phyloP scores from a whole-genome alignment of 2,888 invertebrate species.

The Lasioglossum malachurum region DNA sequence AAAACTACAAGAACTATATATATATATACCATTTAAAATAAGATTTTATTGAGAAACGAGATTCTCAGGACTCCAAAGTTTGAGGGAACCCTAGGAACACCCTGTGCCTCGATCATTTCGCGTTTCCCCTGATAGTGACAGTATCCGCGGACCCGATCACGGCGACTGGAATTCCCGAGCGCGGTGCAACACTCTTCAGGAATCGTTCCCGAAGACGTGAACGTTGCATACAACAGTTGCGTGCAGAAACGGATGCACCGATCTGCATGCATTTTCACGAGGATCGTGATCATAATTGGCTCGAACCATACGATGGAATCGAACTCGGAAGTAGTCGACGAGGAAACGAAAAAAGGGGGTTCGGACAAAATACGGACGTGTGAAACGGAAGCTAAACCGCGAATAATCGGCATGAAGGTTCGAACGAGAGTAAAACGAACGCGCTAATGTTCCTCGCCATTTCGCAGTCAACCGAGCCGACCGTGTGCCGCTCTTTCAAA shows the following conservation, averaged over 20 bases:
- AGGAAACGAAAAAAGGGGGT: conserved; percentile 6
- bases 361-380: not conserved
- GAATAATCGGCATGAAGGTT: not conserved
- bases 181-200: conserved; percentile 4
- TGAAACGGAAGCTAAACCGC: conserved; percentile 18
- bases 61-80: not conserved
- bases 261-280: conserved; percentile 51
- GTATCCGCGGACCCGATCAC: not conserved
- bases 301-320: conserved; percentile 61
- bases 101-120: not conserved
- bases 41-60: no score
- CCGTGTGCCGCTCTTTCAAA: not conserved
- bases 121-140: not conserved
- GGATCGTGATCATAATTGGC: conserved; percentile 65
- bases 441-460: not conserved
- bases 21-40: no score
- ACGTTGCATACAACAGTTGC: conserved; percentile 56
- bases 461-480: not conserved
- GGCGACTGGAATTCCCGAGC: not conserved
- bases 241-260: conserved; percentile 59
- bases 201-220: conserved; percentile 40
- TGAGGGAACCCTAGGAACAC: not conserved
- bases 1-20: no score
- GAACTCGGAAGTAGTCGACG: conserved; percentile 48
- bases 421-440: not conserved